Evolutionary conservation across 2,797 vertebrate species (phyloP).

Genomic region (Mus spretus): DNA sequence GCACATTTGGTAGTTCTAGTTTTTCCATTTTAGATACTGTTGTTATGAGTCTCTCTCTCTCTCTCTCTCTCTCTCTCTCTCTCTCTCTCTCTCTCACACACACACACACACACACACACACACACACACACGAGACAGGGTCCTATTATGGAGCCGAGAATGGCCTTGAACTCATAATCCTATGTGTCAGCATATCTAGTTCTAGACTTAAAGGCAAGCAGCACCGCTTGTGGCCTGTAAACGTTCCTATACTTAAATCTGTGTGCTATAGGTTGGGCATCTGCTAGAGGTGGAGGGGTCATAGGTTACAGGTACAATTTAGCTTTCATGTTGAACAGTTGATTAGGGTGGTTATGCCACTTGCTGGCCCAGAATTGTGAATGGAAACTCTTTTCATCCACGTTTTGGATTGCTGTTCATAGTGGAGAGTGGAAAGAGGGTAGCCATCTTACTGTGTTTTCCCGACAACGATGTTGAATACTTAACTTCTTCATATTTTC

Average conservation of each 20-base stretch:
- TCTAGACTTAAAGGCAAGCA: not conserved
- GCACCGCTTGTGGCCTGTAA: not conserved
- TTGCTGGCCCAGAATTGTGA: not conserved
- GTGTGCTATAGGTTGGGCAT: not conserved
- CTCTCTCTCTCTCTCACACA: not conserved
- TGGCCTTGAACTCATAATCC: not conserved
- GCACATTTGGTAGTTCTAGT: not conserved
- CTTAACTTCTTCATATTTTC: constrained; percentile 30
- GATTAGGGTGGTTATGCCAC: not conserved
- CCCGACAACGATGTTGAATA: not conserved
- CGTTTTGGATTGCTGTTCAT: not conserved
- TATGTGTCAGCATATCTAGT: not conserved
- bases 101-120: not conserved
- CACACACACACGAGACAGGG: not conserved
- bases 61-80: no score
- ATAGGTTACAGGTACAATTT: not conserved
- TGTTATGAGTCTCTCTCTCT: not conserved
- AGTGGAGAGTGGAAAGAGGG: not conserved
- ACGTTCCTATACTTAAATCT: not conserved
- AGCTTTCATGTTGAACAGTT: not conserved
- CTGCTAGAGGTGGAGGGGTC: not conserved
- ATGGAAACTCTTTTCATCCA: not conserved
- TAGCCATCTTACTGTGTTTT: not conserved
- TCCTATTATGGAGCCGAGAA: not conserved
- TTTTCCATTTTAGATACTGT: constrained; percentile 47